Evolutionary conservation across 2,113 vertebrate genomes (phyloP).

Genomic region (Zapus hudsonius): DNA sequence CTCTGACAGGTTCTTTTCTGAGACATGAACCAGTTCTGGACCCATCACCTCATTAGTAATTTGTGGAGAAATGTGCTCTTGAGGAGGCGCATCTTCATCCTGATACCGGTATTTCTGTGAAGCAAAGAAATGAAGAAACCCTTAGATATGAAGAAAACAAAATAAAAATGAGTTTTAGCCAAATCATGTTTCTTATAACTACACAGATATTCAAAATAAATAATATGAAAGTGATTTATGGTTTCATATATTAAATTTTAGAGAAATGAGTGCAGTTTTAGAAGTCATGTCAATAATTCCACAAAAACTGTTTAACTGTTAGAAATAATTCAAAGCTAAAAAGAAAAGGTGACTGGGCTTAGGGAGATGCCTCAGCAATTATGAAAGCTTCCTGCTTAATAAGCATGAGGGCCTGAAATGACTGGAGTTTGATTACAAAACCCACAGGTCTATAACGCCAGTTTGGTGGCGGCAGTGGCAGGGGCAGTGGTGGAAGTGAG

Average conservation of each 20-base stretch:
- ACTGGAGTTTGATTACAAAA: too few species aligned
- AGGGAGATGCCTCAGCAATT: too few species aligned
- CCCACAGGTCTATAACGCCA: too few species aligned
- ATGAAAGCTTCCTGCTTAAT: too few species aligned
- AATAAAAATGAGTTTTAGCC: neutral
- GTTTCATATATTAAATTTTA: conserved; percentile 1
- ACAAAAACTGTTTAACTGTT: neutral
- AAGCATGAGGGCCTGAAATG: too few species aligned
- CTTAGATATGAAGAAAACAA: conserved; percentile 31
- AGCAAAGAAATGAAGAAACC: conserved; percentile 35
- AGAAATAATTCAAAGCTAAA: conserved; percentile 18
- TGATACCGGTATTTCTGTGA: conserved; percentile 95
- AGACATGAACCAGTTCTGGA: conserved; percentile 96
- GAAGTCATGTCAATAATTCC: conserved; percentile 30
- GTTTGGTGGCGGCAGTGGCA: too few species aligned
- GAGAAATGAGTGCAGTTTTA: conserved; percentile 7
- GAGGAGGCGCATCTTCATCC: conserved; percentile 93
- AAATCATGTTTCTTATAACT: conserved; percentile 45
- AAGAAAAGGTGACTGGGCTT: too few species aligned
- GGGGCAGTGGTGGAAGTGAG: too few species aligned
- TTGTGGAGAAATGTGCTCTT: conserved; percentile 93
- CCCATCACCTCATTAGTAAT: conserved; percentile 89
- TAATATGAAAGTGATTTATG: neutral
- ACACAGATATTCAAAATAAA: conserved; percentile 45
- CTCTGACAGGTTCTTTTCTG: conserved; percentile 96